These are phyloP conservation scores for Columba livia DNA, from an alignment of 2,113 vertebrate species.

Conservation along the genomic window DNA sequence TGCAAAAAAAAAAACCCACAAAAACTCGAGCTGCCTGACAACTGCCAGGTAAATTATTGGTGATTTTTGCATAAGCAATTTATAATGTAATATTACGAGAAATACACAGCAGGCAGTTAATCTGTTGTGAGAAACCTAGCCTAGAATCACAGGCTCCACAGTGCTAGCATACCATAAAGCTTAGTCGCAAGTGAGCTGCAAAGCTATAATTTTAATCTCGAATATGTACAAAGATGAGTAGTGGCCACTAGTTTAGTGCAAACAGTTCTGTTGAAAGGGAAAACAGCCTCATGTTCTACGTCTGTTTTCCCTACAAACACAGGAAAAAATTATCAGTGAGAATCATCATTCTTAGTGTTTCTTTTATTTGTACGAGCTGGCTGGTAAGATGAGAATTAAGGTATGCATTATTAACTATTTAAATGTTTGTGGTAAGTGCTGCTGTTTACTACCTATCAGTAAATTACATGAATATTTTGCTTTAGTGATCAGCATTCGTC, in stretches of 20 bases:
- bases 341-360: conserved; percentile 51
- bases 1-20: background rate
- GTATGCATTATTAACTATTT: conserved; percentile 68
- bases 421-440: conserved; percentile 57
- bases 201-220: conserved; percentile 46
- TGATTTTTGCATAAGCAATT: background rate
- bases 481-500: conserved; percentile 59
- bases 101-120: background rate
- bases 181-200: conserved; percentile 45
- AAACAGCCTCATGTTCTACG: conserved; percentile 49
- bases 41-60: conserved; percentile 31
- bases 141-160: conserved; percentile 20
- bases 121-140: conserved; percentile 16
- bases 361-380: conserved; percentile 62
- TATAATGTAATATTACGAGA: background rate
- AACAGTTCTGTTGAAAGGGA: conserved; percentile 58
- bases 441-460: conserved; percentile 59
- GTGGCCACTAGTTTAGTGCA: conserved; percentile 59
- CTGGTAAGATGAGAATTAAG: conserved; percentile 61
- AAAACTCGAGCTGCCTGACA: conserved; percentile 10
- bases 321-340: conserved; percentile 50
- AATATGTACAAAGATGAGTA: conserved; percentile 50
- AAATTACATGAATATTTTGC: conserved; percentile 65
- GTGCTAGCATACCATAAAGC: conserved; percentile 60
- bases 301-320: conserved; percentile 63